Percentiles rank a stretch among this genome's conserved stretches.
Conservation (phyloP, 1,140 invertebrate species). For the Hylaeus anthracinus region DNA sequence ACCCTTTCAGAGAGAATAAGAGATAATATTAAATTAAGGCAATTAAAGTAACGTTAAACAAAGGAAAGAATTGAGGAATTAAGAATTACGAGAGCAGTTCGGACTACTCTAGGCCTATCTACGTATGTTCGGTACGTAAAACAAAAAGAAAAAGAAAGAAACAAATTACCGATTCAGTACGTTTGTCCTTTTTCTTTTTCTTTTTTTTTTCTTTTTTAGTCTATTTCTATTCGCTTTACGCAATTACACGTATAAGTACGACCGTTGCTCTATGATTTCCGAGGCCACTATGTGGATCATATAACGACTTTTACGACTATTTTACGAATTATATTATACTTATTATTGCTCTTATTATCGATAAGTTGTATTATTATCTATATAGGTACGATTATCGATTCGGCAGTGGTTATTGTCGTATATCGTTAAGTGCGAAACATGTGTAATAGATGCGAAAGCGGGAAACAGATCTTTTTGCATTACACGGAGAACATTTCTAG, state of each 20-base stretch:
- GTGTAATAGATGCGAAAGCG: conserved; percentile 32
- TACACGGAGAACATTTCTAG: conserved; percentile 19
- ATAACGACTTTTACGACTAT: conserved; percentile 43
- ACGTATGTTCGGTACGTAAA: conserved; percentile 58
- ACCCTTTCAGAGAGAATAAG: conserved; percentile 48
- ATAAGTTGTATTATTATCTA: conserved; percentile 51
- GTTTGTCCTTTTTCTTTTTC: conserved; percentile 38
- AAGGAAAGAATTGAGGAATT: conserved; percentile 61
- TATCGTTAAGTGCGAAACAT: conserved; percentile 48
- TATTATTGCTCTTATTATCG: conserved; percentile 41
- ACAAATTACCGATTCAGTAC: conserved; percentile 25
- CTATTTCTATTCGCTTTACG: conserved; percentile 44
- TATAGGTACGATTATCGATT: conserved; percentile 52
- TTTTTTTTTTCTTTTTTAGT: conserved; percentile 47
- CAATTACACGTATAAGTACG: conserved; percentile 29
- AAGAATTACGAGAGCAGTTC: conserved; percentile 69
- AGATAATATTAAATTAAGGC: conserved; percentile 66
- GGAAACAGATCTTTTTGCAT: conserved; percentile 44
- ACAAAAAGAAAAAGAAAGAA: conserved; percentile 20
- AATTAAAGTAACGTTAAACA: conserved; percentile 65
- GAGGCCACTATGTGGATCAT: conserved; percentile 40
- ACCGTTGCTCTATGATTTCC: conserved; percentile 37
- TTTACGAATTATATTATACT: conserved; percentile 15
- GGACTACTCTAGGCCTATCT: conserved; percentile 73
- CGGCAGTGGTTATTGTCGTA: conserved; percentile 50